These are phyloP conservation scores for Mystacides longicornis DNA, from an alignment of 2,888 invertebrate species.

Conservation along the genomic window DNA sequence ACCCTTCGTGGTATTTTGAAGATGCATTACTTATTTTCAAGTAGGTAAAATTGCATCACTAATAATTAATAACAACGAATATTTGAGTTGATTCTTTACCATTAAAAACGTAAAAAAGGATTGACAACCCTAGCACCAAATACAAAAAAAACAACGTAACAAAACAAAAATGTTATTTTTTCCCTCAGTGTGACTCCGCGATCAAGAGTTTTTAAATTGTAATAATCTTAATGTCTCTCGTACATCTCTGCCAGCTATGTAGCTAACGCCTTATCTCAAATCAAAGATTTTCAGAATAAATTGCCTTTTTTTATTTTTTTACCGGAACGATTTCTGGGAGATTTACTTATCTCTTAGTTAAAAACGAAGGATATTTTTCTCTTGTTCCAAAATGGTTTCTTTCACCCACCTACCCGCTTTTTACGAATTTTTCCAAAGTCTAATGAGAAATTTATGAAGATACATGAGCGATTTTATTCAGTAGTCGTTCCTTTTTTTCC, in stretches of 20 bases:
- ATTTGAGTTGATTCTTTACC: no score
- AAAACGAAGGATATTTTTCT: slow-evolving; percentile 9
- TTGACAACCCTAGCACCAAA: no score
- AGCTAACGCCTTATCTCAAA: slow-evolving; percentile 12
- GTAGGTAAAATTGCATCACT: no score
- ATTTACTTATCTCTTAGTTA: slow-evolving; percentile 14
- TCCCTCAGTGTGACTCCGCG: background rate
- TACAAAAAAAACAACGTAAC: no score
- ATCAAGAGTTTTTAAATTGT: slow-evolving; percentile 18
- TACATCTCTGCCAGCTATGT: slow-evolving; percentile 19
- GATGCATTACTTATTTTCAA: no score
- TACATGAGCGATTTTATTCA: background rate
- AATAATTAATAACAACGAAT: no score
- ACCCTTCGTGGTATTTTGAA: no score
- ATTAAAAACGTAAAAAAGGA: no score
- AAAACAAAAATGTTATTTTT: background rate
- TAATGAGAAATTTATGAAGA: slow-evolving; percentile 15
- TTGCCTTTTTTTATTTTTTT: slow-evolving; percentile 9
- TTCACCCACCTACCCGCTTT: background rate
- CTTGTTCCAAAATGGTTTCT: background rate
- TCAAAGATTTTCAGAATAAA: slow-evolving; percentile 12
- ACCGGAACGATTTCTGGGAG: slow-evolving; percentile 11
- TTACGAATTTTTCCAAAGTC: slow-evolving; percentile 1
- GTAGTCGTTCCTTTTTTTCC: no score
- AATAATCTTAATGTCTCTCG: slow-evolving; percentile 20